Evolutionary conservation across 2,113 vertebrate genomes (phyloP).

Genomic region (Zootoca vivipara): DNA sequence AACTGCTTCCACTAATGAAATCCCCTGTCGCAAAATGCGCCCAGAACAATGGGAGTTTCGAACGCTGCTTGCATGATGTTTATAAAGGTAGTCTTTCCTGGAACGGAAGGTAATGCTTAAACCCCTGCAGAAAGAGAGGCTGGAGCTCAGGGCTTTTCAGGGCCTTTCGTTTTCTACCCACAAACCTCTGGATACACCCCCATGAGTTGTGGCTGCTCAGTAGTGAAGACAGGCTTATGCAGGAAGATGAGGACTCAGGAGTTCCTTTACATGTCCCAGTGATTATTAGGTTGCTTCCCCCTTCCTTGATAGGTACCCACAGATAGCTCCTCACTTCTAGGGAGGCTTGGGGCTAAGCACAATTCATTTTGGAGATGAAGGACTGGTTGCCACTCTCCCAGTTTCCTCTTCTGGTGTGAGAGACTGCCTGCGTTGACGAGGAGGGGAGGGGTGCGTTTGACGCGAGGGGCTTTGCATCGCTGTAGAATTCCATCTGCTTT

Average conservation of each 20-base stretch:
- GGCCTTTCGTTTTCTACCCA: not conserved
- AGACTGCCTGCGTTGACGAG: not conserved
- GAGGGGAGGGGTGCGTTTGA: not conserved
- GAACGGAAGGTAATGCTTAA: not conserved
- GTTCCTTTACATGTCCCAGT: not conserved
- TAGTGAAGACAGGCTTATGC: not conserved
- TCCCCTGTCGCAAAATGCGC: too few relatives aligned
- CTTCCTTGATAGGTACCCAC: not conserved
- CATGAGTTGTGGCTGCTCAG: not conserved
- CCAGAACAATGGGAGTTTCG: too few relatives aligned
- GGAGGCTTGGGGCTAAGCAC: not conserved
- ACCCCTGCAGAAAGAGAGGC: not conserved
- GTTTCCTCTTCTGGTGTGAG: not conserved
- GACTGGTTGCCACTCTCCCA: not conserved
- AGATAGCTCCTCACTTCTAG: not conserved
- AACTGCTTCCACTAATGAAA: too few relatives aligned
- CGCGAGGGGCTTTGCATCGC: not conserved
- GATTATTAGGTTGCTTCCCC: not conserved
- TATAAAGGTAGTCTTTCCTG: not conserved
- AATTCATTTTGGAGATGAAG: not conserved
- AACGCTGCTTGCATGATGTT: too few relatives aligned
- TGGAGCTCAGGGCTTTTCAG: not conserved
- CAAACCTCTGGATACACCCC: not conserved
- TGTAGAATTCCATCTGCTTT: not conserved
- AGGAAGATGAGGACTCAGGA: too few relatives aligned